Percentiles rank a stretch among this genome's conserved stretches.
Evolutionary conservation across 2,888 invertebrate genomes (phyloP).

Genomic region (Heliconius ethilla): DNA sequence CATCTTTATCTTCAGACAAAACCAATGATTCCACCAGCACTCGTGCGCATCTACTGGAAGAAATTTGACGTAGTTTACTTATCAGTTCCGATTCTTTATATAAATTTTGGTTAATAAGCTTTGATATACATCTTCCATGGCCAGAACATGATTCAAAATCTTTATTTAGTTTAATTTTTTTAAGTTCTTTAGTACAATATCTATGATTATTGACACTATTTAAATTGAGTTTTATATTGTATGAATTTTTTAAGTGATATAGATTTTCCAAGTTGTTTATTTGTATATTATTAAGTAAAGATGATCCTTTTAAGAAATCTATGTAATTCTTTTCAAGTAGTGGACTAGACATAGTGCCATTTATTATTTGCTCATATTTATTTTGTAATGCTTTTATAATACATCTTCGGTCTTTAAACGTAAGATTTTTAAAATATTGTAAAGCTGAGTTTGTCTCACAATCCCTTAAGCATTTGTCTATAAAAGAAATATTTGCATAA

Average conservation of each 20-base stretch:
- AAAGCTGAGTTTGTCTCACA: conserved; percentile 69
- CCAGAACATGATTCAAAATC: conserved; percentile 55
- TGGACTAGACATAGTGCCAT: conserved; percentile 51
- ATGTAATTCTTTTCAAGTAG: conserved; percentile 70
- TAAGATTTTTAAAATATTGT: conserved; percentile 62
- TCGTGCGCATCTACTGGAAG: conserved; percentile 62
- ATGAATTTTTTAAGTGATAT: conserved; percentile 73
- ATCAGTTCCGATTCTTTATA: conserved; percentile 56
- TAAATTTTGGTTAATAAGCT: conserved; percentile 57
- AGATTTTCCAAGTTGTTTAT: conserved; percentile 64
- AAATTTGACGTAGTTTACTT: conserved; percentile 60
- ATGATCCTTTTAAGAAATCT: conserved; percentile 74
- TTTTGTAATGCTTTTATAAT: conserved; percentile 61
- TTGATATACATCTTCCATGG: conserved; percentile 58
- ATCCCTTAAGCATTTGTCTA: conserved; percentile 68
- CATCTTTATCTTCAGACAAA: conserved; percentile 46
- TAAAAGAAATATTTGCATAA: conserved; percentile 66
- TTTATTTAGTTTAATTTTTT: conserved; percentile 53
- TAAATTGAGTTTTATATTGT: conserved; percentile 57
- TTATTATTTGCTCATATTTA: conserved; percentile 73
- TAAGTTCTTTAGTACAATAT: conserved; percentile 52
- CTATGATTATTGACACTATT: conserved; percentile 65
- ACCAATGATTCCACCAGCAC: conserved; percentile 65
- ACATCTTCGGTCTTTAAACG: conserved; percentile 59
- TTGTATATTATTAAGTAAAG: conserved; percentile 58